phyloP scores from a whole-genome alignment of 2,797 vertebrate species.

The Xiphophorus birchmanni region DNA sequence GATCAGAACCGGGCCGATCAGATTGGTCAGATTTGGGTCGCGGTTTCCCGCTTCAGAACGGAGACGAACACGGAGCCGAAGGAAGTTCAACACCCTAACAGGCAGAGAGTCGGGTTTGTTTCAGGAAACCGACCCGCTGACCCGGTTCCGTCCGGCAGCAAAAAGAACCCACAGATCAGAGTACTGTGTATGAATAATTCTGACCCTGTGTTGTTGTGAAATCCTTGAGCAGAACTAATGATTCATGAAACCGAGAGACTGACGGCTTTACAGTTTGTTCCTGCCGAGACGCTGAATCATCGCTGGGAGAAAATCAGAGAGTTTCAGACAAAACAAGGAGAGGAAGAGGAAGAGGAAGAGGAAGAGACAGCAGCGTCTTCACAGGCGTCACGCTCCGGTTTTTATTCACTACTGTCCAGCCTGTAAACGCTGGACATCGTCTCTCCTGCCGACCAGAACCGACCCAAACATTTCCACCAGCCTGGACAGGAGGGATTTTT shows the following conservation, averaged over 20 bases:
- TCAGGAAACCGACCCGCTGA: neutral
- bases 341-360: too few species aligned
- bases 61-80: too few species aligned
- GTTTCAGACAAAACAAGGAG: neutral
- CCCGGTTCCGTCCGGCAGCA: neutral
- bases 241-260: neutral
- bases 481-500: too few species aligned
- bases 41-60: too few species aligned
- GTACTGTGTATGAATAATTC: neutral
- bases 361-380: too few species aligned
- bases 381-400: too few species aligned
- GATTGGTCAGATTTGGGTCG: too few species aligned
- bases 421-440: too few species aligned
- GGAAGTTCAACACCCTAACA: too few species aligned
- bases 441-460: too few species aligned
- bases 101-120: neutral
- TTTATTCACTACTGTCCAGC: too few species aligned
- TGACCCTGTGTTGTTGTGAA: neutral
- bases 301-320: neutral
- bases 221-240: neutral
- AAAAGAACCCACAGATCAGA: neutral
- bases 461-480: neutral
- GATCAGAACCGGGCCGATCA: too few species aligned
- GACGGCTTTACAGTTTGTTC: conserved; percentile 1
- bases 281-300: neutral